A percentile compares a stretch with the other conserved stretches of the same genome.
These are phyloP conservation scores for Pseudococcus viburni DNA, from an alignment of 2,888 invertebrate genomes.

Conservation along the genomic window DNA sequence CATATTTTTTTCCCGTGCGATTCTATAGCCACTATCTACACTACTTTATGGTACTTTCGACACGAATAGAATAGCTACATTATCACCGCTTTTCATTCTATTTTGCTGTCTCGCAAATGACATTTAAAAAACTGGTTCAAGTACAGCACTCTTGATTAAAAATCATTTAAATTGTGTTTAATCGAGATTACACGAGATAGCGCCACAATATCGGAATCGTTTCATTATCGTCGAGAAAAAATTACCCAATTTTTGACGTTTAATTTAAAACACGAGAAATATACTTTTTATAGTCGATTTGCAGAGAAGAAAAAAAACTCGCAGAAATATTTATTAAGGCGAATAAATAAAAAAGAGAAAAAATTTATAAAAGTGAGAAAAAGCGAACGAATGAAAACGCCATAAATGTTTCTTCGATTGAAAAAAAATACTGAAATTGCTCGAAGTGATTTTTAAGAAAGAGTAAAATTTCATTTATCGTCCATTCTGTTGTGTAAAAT, in stretches of 20 bases:
- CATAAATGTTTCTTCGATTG: slow-evolving; percentile 2
- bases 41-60: neutral
- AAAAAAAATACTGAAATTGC: slow-evolving; percentile 7
- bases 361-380: neutral
- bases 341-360: neutral
- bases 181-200: neutral
- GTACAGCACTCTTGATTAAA: neutral
- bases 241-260: neutral
- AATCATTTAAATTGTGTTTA: neutral
- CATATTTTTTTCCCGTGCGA: neutral
- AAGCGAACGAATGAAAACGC: neutral
- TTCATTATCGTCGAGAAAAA: neutral
- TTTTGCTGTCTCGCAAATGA: neutral
- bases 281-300: neutral
- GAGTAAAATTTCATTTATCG: slow-evolving; percentile 31
- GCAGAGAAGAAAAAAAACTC: neutral
- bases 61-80: neutral
- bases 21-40: neutral
- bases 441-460: neutral
- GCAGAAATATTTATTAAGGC: neutral
- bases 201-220: neutral
- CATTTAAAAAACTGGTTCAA: neutral
- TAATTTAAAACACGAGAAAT: neutral
- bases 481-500: neutral
- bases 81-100: neutral